Conservation (phyloP, 2,888 invertebrate species). For the Melinopterus prodromus region DNA sequence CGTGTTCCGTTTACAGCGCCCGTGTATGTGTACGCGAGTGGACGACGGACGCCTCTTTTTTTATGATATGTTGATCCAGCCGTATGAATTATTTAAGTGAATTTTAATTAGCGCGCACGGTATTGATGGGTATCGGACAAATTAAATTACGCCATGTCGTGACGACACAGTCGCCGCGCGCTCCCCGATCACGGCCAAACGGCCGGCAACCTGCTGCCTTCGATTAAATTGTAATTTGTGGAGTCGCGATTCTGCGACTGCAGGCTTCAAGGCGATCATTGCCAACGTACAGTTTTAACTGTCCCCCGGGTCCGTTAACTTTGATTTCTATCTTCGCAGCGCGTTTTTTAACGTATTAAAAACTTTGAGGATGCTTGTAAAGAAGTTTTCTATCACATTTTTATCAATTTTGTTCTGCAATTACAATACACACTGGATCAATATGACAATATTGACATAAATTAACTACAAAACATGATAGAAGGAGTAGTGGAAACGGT, state of each 20-base stretch:
- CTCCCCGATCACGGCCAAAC: too few relatives aligned
- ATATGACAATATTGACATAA: too few relatives aligned
- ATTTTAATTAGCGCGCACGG: slow-evolving; percentile 19
- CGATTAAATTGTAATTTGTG: not conserved
- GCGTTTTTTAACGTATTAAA: too few relatives aligned
- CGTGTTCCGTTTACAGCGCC: not conserved
- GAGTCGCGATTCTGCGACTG: not conserved
- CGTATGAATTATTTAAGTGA: slow-evolving; percentile 11
- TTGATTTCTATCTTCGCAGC: not conserved
- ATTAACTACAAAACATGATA: too few relatives aligned
- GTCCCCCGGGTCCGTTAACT: not conserved
- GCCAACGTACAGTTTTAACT: not conserved
- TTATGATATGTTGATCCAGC: slow-evolving; percentile 4
- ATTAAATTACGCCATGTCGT: slow-evolving; percentile 23
- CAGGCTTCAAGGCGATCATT: not conserved
- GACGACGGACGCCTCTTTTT: not conserved
- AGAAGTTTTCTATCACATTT: too few relatives aligned
- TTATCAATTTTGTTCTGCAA: too few relatives aligned
- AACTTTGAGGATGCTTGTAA: too few relatives aligned
- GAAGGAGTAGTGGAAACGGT: too few relatives aligned
- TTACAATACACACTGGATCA: too few relatives aligned
- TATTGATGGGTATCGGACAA: slow-evolving; percentile 25
- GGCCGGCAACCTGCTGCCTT: not conserved
- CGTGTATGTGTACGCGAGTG: not conserved
- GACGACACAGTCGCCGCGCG: not conserved